Base-by-base conservation (phyloP, 2,113 vertebrate genomes). In the Grammomys dolichurus region DNA sequence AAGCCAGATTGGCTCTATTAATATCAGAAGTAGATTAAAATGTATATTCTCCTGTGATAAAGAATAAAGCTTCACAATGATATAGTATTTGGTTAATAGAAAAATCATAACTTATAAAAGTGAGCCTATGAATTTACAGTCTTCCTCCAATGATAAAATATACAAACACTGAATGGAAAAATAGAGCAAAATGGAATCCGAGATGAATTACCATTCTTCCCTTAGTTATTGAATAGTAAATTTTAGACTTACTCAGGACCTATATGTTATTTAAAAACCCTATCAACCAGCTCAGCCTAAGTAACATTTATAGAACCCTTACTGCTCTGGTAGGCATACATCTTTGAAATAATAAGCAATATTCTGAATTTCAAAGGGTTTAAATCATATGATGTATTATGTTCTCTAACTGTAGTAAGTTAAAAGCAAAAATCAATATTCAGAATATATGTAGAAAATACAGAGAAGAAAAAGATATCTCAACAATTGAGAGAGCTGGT, bases 361-460 rank as follows among this genome's bases (percentile, higher is more conserved):
- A 20, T 93, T 87, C 51, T 69, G 33, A 63, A 26, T 91, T 87
- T 88, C 14, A 28, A 70, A 54, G 0, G 9, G 24, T 36, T 67
- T 40, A 81, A 95, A 63, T n/a, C 10, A 87, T 80, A 40, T 56
- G n/a, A 19, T 43, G 7, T 65, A 28, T 36, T 72, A 46, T 58
- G 40, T 54, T 63, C 6, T 60, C 85, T 86, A 20, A 48, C 43
- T 89, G 14, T 6, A 22, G 26, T 69, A 11, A 76, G 3, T 86
- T 90, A 60, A 87, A 88, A 56, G 19, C n/a, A 65, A 7, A 97
- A 87, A 43, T 93, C 63, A 72, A 77, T 40, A 31, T 10, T 20
- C 89, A n/a, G 67, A 82, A 58, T 40, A 36, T 17, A 60, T 33
- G 8, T 43, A 3, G 12, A 85, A 88, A 85, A n/a, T 84, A 51